Evolutionary conservation across 2,797 vertebrate genomes (phyloP).

Genomic region (Rhincodon typus): DNA sequence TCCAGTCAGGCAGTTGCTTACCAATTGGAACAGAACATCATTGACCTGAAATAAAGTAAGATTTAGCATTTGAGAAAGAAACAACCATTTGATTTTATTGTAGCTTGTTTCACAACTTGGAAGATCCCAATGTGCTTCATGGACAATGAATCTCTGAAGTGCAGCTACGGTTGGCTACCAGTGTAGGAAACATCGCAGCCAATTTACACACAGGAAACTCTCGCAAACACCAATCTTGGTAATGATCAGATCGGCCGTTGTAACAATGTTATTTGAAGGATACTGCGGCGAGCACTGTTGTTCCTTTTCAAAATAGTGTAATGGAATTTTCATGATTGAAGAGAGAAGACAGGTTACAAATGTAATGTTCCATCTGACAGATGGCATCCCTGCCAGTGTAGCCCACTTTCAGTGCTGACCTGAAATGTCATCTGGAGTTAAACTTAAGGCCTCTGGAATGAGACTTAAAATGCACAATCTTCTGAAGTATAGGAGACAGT

Average conservation of each 20-base stretch:
- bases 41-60: neutral
- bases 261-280: neutral
- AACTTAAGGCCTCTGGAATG: too few relatives aligned
- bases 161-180: neutral
- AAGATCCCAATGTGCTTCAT: neutral
- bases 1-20: neutral
- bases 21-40: neutral
- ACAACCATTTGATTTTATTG: neutral
- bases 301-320: neutral
- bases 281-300: neutral
- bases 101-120: neutral
- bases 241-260: neutral
- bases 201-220: neutral
- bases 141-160: neutral
- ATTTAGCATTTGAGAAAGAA: neutral
- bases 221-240: neutral
- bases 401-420: neutral
- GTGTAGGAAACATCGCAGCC: neutral
- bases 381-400: neutral
- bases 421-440: too few relatives aligned
- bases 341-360: neutral
- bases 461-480: too few relatives aligned
- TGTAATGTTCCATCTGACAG: neutral
- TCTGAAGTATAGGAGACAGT: too few relatives aligned
- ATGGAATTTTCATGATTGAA: neutral